Base-by-base conservation (phyloP, 2,888 invertebrate genomes). In the Drosophila vallismaia region DNA sequence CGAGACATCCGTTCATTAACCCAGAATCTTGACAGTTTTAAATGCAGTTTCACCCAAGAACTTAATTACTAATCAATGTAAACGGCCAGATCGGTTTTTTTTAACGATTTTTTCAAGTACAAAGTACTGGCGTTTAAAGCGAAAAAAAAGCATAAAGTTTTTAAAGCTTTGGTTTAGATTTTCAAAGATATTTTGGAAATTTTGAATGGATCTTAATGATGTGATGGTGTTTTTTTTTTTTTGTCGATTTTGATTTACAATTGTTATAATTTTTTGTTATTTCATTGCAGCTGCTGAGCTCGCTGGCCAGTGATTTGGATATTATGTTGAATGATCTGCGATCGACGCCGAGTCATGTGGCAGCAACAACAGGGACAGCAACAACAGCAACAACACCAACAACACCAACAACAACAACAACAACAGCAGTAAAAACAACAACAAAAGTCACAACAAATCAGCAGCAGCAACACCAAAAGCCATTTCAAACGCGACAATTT, bases 291-390 rank as follows among this genome's bases (percentile, higher is more conserved):
- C 93, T 96, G 91, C 94, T 96, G 91, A 96, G 94, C 92, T 94
- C 95, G 62, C 92, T 97, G 88, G 97, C 97, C 71, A 94, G 94
- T 88, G 97, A 97, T 92, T 93, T 97, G 92, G 97, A 97, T 92
- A 95, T 95, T 85, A 96, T 96, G 95, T 94, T 97, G 87, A 95
- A 94, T 86, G 96, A 97, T 91, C 93, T 97, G 69, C 95, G 96
- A 89, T 95, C 95, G 78, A 94, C 95, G 62, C 94, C 94, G 10
- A 89, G 88, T 74, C 89, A 89, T 71, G 72, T 75, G 26, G 66
- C 77, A 60, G 67, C 79, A 63, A 42, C 76, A 69, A 19, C 82
- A 59, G 24, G 88, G 49, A 8, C 77, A 44, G 0, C 73, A 52
- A 0, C 76, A 71, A 3, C 76, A 59, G 5, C 71, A 53, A 2